Base-by-base conservation (phyloP, 1,140 invertebrate genomes). In the Venturia canescens region DNA sequence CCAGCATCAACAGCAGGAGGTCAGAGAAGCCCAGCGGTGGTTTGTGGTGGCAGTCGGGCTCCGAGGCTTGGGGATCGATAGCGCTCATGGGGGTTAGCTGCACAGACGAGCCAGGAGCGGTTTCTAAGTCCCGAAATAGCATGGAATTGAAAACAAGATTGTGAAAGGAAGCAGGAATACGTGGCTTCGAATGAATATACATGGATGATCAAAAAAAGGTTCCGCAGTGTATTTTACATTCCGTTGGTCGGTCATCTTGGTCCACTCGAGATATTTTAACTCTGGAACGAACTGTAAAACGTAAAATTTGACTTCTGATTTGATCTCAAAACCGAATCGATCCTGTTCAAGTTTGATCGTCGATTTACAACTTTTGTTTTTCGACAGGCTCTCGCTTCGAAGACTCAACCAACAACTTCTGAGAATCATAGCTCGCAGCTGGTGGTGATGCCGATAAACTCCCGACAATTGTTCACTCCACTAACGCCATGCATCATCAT, bases 41-140 rank as follows among this genome's bases (percentile, higher is more conserved):
- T 18, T 27, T 34, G 31, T 44, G 71, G 71, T 57, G 23, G 71
- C 71, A 63, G 74, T 63, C 27, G 74, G 74, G 74, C 34, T 53
- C 53, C n/a, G 71, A 57, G 44, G 53, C 71, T 75, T 15, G 74
- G 26, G 53, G 74, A 76, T 76, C 74, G 74, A 76, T 76, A 76
- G 74, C 53, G 74, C 74, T 76, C 74, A 53, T 53, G 53, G 74
- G 53, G 53, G 50, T 76, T 76, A 60, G 74, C 74, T 53, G 29
- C 23, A 63, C 74, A 26, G 53, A 23, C 18, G 15, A 63, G 53
- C 74, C 26, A 63, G 50, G 53, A 53, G 74, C 27, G n/a, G 74
- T 18, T 76, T 16, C 53, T 34, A 44, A 60, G 44, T 76, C 29
- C 53, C 63, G 74, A 53, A 53, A 76, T 53, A 76, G 15, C 74